Evolutionary conservation across 2,113 vertebrate genomes (phyloP).

Genomic region (Chamaetylas fuelleborni): DNA sequence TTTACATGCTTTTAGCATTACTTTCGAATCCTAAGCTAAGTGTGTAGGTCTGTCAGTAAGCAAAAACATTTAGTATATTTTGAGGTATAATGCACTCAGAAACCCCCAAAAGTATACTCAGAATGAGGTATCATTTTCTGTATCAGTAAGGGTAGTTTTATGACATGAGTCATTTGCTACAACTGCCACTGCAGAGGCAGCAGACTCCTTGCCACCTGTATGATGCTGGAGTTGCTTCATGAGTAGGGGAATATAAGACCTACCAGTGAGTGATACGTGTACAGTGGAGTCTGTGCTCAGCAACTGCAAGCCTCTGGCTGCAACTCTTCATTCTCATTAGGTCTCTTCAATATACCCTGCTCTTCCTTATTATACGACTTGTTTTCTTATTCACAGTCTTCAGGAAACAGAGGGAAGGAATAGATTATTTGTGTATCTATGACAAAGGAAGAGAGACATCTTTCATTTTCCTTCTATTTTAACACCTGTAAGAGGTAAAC

Average conservation of each 20-base stretch:
- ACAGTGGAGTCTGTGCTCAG: background rate
- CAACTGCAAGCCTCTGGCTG: background rate
- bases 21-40: background rate
- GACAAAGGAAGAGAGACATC: background rate
- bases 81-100: background rate
- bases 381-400: background rate
- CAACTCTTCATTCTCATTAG: background rate
- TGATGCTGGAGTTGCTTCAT: background rate
- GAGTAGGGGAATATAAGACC: background rate
- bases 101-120: background rate
- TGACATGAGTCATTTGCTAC: background rate
- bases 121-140: background rate
- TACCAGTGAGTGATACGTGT: accelerated
- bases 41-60: background rate
- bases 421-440: background rate
- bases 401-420: background rate
- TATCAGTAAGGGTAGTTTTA: background rate
- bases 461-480: background rate
- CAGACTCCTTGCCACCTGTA: accelerated
- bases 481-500: background rate
- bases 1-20: background rate
- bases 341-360: background rate
- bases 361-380: background rate
- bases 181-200: background rate
- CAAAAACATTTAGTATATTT: background rate